These are phyloP conservation scores for Epinotia bilunana DNA, from an alignment of 2,888 invertebrate species.

Conservation along the genomic window DNA sequence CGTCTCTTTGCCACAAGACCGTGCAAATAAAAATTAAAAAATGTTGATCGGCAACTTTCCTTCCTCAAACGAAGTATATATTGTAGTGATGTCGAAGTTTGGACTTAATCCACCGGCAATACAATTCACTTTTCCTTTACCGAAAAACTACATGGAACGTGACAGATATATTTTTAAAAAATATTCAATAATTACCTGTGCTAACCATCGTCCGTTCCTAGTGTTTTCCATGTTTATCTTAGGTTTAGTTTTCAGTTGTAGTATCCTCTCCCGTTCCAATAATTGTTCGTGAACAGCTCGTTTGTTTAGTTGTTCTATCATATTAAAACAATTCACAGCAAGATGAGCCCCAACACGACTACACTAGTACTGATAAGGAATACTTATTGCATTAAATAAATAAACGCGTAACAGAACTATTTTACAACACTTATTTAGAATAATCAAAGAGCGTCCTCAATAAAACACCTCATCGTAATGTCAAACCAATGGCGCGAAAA, in stretches of 20 bases:
- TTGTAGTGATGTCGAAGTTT: background rate
- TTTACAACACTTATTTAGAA: slow-evolving; percentile 12
- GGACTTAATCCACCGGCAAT: background rate
- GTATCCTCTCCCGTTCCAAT: slow-evolving; percentile 64
- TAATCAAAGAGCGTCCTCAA: background rate
- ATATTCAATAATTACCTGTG: slow-evolving; percentile 62
- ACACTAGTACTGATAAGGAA: slow-evolving; percentile 22
- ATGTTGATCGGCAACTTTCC: slow-evolving; percentile 13
- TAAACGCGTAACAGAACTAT: slow-evolving; percentile 10
- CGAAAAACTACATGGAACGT: background rate
- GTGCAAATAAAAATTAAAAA: slow-evolving; percentile 18
- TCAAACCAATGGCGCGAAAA: slow-evolving; percentile 28
- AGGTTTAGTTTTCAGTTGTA: slow-evolving; percentile 62
- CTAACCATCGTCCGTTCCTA: slow-evolving; percentile 68
- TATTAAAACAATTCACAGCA: slow-evolving; percentile 46
- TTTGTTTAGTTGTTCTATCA: slow-evolving; percentile 74
- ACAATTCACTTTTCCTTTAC: background rate
- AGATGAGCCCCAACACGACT: slow-evolving; percentile 19
- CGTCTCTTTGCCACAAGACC: slow-evolving; percentile 19
- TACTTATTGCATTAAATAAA: slow-evolving; percentile 10
- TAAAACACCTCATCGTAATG: slow-evolving; percentile 26
- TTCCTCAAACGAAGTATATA: slow-evolving; percentile 2
- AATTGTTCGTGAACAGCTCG: slow-evolving; percentile 71
- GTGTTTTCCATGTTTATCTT: slow-evolving; percentile 64
- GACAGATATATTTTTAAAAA: background rate